Evolutionary conservation across 2,888 invertebrate species (phyloP), one percentile per base, ranked within the genome.

Genomic region (Lasioglossum calceatum): DNA sequence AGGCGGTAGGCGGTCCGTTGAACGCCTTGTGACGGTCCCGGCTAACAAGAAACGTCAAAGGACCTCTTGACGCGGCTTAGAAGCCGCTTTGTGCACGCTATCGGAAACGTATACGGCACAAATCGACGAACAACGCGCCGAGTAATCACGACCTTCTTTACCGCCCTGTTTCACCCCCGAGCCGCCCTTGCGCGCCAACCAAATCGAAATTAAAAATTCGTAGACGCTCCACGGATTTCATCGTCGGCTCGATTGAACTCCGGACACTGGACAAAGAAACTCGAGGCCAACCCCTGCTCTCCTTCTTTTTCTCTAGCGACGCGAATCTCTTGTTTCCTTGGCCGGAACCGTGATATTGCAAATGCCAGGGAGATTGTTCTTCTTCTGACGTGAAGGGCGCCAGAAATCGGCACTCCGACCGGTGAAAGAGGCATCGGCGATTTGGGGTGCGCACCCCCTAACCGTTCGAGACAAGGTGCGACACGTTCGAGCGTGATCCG

Each of bases 1-100:
- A 70, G 70, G 44, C 76, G 58, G 73, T 77, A 58, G 79, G 39
- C 78, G 82, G 79, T 85, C 79, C 81, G 76, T 61, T 61, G 75
- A 77, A 79, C 82, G 80, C 72, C 79, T 77, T 79, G 80, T 67
- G 77, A 85, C 83, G 83, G 75, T 61, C 36, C 67, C 23, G 23
- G 67, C 81, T 85, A 87, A 84, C 86, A 84, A 88, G 88, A 88
- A 82, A 87, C 84, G 84, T 90, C 90, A 89, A 90, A 89, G 90
- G 83, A 81, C 84, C 72, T 77, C 87, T 75, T 76, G 88, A 79
- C 81, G 47, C 79, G 77, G 64, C 77, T 83, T 73, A 81, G 82
- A 88, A 88, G 84, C 84, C 87, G 82, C 76, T 88, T 73, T 78
- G 77, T 76, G 85, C 72, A n/a, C 73, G 23, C 12, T 72, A 82